phyloP scores from a whole-genome alignment of 2,113 vertebrate species.

The Sylvietta virens region DNA sequence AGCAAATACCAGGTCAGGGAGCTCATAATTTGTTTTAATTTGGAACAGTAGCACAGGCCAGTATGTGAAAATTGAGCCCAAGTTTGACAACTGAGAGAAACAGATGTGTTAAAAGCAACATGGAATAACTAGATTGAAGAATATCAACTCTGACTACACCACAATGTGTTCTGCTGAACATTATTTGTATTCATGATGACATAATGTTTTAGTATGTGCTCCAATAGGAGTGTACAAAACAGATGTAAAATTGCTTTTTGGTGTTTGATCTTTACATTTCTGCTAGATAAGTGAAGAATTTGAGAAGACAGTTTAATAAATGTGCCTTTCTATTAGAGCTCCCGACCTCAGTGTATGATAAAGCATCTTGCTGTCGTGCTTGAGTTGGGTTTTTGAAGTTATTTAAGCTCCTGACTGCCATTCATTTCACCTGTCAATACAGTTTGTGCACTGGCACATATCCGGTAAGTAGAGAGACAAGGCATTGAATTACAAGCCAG shows the following conservation, averaged over 20 bases:
- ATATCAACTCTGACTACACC: background rate
- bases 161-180: rapidly evolving
- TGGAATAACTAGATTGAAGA: background rate
- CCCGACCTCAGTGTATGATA: background rate
- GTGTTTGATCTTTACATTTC: rapidly evolving
- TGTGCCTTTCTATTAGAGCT: background rate
- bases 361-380: background rate
- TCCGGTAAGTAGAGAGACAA: background rate
- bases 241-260: background rate
- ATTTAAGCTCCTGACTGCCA: background rate
- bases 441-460: background rate
- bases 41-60: background rate
- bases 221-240: rapidly evolving
- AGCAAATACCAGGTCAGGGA: background rate
- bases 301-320: background rate
- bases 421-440: background rate
- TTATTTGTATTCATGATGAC: background rate
- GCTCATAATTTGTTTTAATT: background rate
- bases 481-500: background rate
- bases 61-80: background rate
- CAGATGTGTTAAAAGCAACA: background rate
- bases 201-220: rapidly evolving
- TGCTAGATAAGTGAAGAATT: background rate
- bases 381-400: background rate
- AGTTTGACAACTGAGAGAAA: background rate